Base-by-base conservation (phyloP, 2,113 vertebrate genomes). In the Muntiacus reevesi region DNA sequence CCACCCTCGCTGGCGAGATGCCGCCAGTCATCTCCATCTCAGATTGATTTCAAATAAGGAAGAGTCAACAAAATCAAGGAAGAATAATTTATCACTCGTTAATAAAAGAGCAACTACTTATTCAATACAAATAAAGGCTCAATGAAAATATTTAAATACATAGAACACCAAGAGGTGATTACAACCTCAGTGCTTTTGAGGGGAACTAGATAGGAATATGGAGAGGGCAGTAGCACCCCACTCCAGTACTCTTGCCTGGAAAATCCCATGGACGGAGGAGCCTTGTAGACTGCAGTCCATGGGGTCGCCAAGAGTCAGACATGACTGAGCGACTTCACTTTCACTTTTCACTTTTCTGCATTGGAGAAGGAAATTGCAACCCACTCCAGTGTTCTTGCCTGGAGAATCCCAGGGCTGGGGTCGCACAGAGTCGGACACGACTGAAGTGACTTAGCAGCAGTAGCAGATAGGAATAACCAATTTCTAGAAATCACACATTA, bases 1-100 rank as follows among this genome's bases (percentile, higher is more conserved):
- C 94, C 96, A 95, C 95, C 96, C 27, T 47, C 0, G 1, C 43
- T 91, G 96, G 91, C 97, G 95, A 97, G 98, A 98, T 97, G 91
- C 96, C 25, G 30, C 81, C 78, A 76, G 87, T 95, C 79, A 76
- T 95, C 95, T 95, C 94, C 88, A 98, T 97, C 82, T 96, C 94
- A 97, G 97, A 97, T 87, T 98, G 98, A 97, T 98, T 97, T 98
- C 94, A 95, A 97, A 97, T 98, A 98, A 97, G 95, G 94, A 95
- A 95, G 97, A 98, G 78, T 97, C 95, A 97, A 97, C 97, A 87
- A 88, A 93, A 98, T 98, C 94, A 89, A 94, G 97, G 84, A 95
- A 94, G 94, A 97, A 98, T 97, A 97, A 98, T 97, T 98, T 97
- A 96, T 98, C 95, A 95, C 97, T 97, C 23, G 45, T 98, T 98